Percentiles rank a stretch among this genome's conserved stretches.
These are phyloP conservation scores for Cerastoderma edule DNA, from an alignment of 2,888 invertebrate genomes.

Conservation along the genomic window DNA sequence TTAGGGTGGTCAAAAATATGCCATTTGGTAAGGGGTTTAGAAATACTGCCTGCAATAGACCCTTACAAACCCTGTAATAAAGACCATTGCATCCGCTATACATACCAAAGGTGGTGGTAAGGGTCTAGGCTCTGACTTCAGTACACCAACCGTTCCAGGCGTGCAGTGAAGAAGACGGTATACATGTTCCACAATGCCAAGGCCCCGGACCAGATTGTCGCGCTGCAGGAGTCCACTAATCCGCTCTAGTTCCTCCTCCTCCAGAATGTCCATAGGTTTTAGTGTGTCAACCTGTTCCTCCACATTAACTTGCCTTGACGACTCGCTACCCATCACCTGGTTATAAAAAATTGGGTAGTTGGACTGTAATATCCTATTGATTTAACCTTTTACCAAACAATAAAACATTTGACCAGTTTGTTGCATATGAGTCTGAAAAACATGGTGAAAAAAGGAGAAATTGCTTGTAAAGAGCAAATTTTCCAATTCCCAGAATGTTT, in stretches of 20 bases:
- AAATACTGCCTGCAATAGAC: too few species aligned
- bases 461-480: too few species aligned
- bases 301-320: constrained; percentile 48
- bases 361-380: too few species aligned
- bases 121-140: constrained; percentile 72
- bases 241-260: constrained; percentile 83
- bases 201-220: constrained; percentile 83
- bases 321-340: constrained; percentile 61
- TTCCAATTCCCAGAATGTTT: too few species aligned
- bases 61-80: too few species aligned
- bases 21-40: too few species aligned
- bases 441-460: too few species aligned
- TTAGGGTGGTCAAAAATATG: too few species aligned
- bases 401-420: too few species aligned
- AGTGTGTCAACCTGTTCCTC: constrained; percentile 79
- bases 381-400: too few species aligned
- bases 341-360: too few species aligned
- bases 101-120: constrained; percentile 71
- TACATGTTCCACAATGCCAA: constrained; percentile 83
- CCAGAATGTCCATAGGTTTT: constrained; percentile 82
- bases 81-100: constrained; percentile 33
- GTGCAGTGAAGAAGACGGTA: constrained; percentile 82
- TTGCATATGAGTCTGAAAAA: too few species aligned
- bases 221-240: constrained; percentile 82
- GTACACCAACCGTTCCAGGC: constrained; percentile 81